Evolutionary conservation across 2,888 invertebrate genomes (phyloP).

Genomic region (Standfussiana lucernea): DNA sequence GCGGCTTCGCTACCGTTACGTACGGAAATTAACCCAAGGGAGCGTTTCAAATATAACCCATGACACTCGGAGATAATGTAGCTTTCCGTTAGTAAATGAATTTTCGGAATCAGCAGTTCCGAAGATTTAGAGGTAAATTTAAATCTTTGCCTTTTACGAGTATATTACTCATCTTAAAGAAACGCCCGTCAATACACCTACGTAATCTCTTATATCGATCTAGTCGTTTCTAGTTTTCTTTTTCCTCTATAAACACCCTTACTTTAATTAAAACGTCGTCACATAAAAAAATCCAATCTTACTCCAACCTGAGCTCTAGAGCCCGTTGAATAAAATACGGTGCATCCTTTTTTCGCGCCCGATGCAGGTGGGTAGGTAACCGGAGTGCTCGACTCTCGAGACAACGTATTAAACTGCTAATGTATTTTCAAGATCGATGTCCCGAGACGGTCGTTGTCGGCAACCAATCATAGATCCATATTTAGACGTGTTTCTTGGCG

Average conservation of each 20-base stretch:
- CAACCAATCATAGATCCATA: conserved; percentile 69
- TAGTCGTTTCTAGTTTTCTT: not conserved
- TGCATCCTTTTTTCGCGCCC: conserved; percentile 55
- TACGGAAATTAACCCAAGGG: too few species aligned
- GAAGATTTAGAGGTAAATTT: too few species aligned
- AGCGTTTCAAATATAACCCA: too few species aligned
- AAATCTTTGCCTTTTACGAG: too few species aligned
- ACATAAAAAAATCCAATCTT: conserved; percentile 19
- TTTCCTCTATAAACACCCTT: not conserved
- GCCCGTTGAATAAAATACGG: conserved; percentile 25
- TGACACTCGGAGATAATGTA: not conserved
- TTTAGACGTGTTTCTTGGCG: conserved; percentile 50
- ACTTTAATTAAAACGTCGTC: conserved; percentile 9
- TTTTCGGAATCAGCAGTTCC: not conserved
- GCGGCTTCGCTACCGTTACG: too few species aligned
- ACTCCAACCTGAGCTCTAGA: conserved; percentile 16
- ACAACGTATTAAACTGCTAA: conserved; percentile 68
- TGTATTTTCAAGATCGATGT: conserved; percentile 72
- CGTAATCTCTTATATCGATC: not conserved
- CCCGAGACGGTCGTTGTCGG: conserved; percentile 47
- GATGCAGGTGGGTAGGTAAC: conserved; percentile 73
- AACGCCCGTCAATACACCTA: not conserved
- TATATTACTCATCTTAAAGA: not conserved
- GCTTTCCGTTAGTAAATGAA: not conserved
- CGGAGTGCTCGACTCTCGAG: conserved; percentile 49